Evolutionary conservation across 2,888 invertebrate genomes (phyloP).

Genomic region (Adineta ricciae): DNA sequence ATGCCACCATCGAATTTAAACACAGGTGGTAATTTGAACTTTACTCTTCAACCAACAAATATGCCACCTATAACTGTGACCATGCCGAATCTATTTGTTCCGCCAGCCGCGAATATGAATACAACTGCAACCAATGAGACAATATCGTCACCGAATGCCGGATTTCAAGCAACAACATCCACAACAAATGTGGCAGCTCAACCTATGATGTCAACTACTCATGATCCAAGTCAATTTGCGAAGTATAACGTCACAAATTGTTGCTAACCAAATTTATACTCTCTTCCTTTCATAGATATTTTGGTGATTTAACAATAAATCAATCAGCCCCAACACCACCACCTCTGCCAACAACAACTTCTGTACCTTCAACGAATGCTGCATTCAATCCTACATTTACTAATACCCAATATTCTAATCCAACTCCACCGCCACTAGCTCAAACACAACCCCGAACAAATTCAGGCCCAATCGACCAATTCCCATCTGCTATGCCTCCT

Average conservation of each 20-base stretch:
- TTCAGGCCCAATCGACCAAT: background rate
- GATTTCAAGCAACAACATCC: background rate
- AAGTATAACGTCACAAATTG: background rate
- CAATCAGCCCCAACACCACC: background rate
- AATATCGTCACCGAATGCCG: background rate
- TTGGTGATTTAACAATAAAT: background rate
- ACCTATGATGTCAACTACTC: background rate
- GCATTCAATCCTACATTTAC: background rate
- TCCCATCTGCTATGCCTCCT: background rate
- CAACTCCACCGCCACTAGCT: background rate
- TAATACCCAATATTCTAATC: background rate
- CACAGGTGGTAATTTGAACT: background rate
- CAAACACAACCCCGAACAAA: background rate
- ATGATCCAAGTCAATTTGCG: background rate
- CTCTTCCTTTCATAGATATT: background rate
- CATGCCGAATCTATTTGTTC: background rate
- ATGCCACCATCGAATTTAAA: background rate
- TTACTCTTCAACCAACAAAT: background rate
- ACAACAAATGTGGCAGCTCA: background rate
- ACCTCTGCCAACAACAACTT: background rate
- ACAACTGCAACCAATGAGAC: background rate
- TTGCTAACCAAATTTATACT: no score
- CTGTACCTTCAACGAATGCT: background rate
- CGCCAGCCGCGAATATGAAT: background rate
- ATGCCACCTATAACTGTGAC: conserved; percentile 9